A percentile compares a stretch with the other conserved stretches of the same genome.
Conservation (phyloP, 2,888 invertebrate genomes). For the Euphydryas editha region DNA sequence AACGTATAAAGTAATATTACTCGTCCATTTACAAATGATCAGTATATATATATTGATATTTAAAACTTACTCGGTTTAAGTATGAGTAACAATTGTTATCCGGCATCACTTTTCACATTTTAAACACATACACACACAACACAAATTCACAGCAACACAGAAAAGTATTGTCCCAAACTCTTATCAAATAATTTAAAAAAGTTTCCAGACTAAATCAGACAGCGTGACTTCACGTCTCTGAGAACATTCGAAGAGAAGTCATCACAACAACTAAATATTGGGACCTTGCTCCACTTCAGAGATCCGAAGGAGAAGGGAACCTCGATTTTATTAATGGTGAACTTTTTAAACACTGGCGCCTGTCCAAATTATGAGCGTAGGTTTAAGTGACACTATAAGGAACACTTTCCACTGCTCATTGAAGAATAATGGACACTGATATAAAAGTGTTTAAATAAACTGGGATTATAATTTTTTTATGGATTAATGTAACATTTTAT, state of each 20-base stretch:
- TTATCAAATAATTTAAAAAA: background rate
- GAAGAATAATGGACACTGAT: constrained; percentile 6
- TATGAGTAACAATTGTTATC: constrained; percentile 62
- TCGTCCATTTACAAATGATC: too few species aligned
- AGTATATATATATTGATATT: background rate
- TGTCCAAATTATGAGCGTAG: constrained; percentile 45
- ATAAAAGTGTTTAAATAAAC: too few species aligned
- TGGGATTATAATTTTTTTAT: too few species aligned
- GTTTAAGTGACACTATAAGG: constrained; percentile 26
- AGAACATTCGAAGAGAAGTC: constrained; percentile 29
- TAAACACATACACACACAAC: constrained; percentile 32
- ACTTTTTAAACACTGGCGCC: constrained; percentile 50
- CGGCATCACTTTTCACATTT: constrained; percentile 64
- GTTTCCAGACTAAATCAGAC: background rate
- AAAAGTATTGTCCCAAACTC: background rate
- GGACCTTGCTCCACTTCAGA: constrained; percentile 63
- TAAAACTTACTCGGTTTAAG: constrained; percentile 65
- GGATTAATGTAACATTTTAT: too few species aligned
- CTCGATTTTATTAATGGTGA: constrained; percentile 47
- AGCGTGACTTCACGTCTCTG: constrained; percentile 2
- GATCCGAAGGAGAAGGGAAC: constrained; percentile 37
- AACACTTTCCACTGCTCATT: constrained; percentile 20
- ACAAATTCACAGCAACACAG: constrained; percentile 12
- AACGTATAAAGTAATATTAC: too few species aligned
- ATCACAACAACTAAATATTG: constrained; percentile 36